These are phyloP conservation scores for Aldrovandia affinis DNA, from an alignment of 2,797 vertebrate genomes.

Conservation along the genomic window DNA sequence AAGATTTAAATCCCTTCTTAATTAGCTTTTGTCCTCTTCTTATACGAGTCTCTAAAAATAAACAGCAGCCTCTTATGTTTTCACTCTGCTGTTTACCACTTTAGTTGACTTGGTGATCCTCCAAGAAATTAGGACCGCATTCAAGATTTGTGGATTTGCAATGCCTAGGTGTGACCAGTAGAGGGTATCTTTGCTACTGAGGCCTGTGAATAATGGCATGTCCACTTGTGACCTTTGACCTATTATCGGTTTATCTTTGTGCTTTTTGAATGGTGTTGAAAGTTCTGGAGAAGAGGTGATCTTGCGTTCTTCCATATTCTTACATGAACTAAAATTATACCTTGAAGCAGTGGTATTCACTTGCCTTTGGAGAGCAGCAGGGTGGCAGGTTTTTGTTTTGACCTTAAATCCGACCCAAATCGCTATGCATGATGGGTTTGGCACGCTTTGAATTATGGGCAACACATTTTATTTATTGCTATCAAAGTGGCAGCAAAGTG, in stretches of 20 bases:
- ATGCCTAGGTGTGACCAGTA: constrained; percentile 35
- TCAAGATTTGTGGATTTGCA: neutral
- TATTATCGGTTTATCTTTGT: neutral
- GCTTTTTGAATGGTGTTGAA: neutral
- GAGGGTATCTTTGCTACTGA: constrained; percentile 29
- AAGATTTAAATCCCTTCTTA: constrained; percentile 78
- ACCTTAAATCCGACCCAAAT: too few relatives aligned
- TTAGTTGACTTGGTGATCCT: neutral
- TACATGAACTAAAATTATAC: neutral
- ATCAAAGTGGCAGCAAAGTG: too few relatives aligned
- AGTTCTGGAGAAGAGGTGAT: neutral
- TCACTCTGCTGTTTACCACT: constrained; percentile 34
- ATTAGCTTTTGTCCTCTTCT: constrained; percentile 67
- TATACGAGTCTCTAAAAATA: constrained; percentile 45
- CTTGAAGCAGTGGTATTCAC: too few relatives aligned
- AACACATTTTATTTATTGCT: too few relatives aligned
- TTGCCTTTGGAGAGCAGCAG: too few relatives aligned
- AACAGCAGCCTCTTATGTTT: constrained; percentile 55
- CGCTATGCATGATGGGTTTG: too few relatives aligned
- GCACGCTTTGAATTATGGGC: too few relatives aligned
- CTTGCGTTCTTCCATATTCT: neutral
- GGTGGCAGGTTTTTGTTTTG: too few relatives aligned
- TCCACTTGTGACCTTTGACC: neutral
- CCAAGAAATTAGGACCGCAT: neutral
- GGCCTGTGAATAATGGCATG: neutral